Conservation (phyloP, 2,888 invertebrate species). For the Nomada fabriciana region DNA sequence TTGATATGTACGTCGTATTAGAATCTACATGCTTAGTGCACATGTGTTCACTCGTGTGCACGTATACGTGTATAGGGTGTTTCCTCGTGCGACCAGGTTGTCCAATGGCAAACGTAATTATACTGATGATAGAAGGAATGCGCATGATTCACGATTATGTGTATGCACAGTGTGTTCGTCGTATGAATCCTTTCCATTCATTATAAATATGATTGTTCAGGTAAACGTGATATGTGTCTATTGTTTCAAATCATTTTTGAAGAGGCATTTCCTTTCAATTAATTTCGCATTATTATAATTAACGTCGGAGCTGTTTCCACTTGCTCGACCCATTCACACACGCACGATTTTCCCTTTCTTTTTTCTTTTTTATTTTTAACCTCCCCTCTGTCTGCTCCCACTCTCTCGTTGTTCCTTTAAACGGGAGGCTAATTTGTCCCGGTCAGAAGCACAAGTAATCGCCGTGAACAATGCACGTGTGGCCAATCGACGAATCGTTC, state of each 20-base stretch:
- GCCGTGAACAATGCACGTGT: conserved; percentile 24
- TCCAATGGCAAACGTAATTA: conserved; percentile 70
- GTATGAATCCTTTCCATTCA: no score
- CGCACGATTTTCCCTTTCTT: no score
- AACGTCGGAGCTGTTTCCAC: no score
- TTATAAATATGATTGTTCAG: background rate
- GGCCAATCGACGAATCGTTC: conserved; percentile 12
- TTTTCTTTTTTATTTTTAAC: background rate
- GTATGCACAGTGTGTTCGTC: background rate
- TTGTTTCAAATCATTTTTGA: no score
- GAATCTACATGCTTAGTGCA: background rate
- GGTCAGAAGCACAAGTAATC: conserved; percentile 34
- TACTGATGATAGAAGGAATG: conserved; percentile 61
- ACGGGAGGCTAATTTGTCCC: conserved; percentile 30
- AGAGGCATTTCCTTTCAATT: no score
- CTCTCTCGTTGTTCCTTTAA: conserved; percentile 10
- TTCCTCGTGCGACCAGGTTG: conserved; percentile 48
- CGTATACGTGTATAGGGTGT: background rate
- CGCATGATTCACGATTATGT: conserved; percentile 31
- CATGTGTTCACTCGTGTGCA: background rate
- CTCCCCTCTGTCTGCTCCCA: background rate
- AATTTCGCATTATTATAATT: no score
- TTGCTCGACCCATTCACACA: no score
- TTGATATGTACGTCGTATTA: conserved; percentile 28
- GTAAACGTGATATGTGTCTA: background rate